Conservation (phyloP, 2,113 vertebrate species). For the Chaenogobius annularis region DNA sequence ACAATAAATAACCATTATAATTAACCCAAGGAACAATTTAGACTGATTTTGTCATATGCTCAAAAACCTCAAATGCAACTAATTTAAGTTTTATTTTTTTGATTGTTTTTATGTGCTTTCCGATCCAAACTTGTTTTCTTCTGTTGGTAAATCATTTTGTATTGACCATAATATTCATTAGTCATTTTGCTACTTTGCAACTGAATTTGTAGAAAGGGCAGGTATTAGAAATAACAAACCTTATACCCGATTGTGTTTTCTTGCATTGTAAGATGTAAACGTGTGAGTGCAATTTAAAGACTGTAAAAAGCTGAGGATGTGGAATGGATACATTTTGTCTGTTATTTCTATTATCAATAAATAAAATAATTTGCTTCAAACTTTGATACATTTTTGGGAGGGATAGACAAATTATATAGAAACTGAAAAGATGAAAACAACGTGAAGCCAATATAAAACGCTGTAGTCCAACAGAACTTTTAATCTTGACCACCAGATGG, state of each 20-base stretch:
- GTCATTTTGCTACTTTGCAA: conserved; percentile 9
- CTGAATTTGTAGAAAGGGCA: conserved; percentile 17
- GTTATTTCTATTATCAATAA: conserved; percentile 47
- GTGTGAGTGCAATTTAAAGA: conserved; percentile 16
- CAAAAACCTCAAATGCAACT: not conserved
- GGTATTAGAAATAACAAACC: conserved; percentile 1
- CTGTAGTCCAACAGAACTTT: conserved; percentile 5
- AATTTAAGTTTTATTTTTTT: conserved; percentile 3
- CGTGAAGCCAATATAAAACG: not conserved
- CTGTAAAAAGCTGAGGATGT: conserved; percentile 13
- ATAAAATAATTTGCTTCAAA: conserved; percentile 64
- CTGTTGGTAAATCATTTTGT: not conserved
- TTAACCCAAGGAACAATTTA: not conserved
- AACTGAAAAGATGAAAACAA: no score
- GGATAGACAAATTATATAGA: no score
- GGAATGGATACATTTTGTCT: conserved; percentile 13
- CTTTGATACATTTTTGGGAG: not conserved
- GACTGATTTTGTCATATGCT: not conserved
- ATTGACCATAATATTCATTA: not conserved
- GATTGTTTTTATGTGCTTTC: conserved; percentile 20
- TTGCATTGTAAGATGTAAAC: conserved; percentile 34
- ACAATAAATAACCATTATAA: not conserved
- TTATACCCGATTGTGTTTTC: conserved; percentile 17
- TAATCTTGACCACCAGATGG: conserved; percentile 46
- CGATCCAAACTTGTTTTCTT: not conserved